Evolutionary conservation across 2,888 invertebrate genomes (phyloP), one percentile per base, ranked within the genome.

Genomic region (Heliconius ethilla): DNA sequence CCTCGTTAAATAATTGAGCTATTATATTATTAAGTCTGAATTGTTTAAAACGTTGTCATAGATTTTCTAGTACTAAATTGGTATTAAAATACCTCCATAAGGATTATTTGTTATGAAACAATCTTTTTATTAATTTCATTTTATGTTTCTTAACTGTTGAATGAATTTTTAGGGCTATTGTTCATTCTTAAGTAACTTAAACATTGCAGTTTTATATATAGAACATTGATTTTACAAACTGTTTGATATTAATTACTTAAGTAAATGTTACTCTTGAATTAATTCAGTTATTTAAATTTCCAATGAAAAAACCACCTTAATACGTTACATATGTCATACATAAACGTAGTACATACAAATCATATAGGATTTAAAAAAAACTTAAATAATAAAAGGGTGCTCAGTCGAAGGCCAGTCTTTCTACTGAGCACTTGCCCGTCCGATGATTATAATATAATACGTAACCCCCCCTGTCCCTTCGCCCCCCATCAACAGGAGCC

Each of bases 401-500:
- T 78, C 74, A 76, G 78, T 75, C 59, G 77, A 77, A 62, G 77
- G 73, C 72, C 27, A 59, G 59, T 62, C 62, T 73, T 75, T 67
- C 45, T 51, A 74, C 82, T 75, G 65, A 81, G 82, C 82, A 81
- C 82, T 79, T 80, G 75, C 76, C 18, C 81, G 79, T 78, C 76
- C 78, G 77, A 83, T 84, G 83, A 84, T 84, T 82, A 83, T 86
- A 83, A 85, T 83, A 85, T 83, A 75, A 82, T 85, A 83, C 76
- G 81, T 82, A 78, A 87, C 88, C 90, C 88, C 85, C 87, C 85
- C 84, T 82, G 87, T 86, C 87, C 87, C 86, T 87, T 87, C 85
- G 83, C 88, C 85, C 84, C 85, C 87, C 87, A 59, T 84, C 89
- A 86, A 84, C 91, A 90, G 91, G 89, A 87, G 89, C 88, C 85